Conservation (phyloP, 2,797 vertebrate species). For the Myripristis jacobus region DNA sequence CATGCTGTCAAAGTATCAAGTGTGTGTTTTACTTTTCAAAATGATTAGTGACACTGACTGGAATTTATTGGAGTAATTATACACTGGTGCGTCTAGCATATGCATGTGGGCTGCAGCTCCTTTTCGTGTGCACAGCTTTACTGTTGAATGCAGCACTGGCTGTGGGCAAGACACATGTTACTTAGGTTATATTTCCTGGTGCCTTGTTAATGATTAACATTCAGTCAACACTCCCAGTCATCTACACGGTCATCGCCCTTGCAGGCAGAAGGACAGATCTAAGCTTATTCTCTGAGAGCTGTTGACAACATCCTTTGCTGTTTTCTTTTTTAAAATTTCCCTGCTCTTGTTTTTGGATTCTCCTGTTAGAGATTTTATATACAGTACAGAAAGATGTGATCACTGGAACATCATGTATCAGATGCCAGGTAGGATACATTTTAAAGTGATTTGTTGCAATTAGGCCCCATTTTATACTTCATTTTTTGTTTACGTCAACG, state of each 20-base stretch:
- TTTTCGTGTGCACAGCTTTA: neutral
- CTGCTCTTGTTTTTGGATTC: neutral
- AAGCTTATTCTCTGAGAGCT: constrained; percentile 1
- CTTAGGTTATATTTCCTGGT: constrained; percentile 18
- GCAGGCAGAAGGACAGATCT: constrained; percentile 31
- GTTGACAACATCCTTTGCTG: constrained; percentile 4
- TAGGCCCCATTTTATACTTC: neutral
- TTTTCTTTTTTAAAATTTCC: neutral
- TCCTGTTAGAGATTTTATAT: neutral
- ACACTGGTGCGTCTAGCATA: neutral
- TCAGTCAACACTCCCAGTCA: constrained; percentile 46
- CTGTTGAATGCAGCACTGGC: neutral
- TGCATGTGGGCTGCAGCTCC: neutral
- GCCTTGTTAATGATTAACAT: constrained; percentile 72
- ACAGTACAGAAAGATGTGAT: constrained; percentile 2
- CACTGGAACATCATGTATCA: neutral
- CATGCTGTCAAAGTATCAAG: too few species aligned
- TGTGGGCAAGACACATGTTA: constrained; percentile 11
- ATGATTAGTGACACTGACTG: too few species aligned
- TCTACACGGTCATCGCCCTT: constrained; percentile 61
- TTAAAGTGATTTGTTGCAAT: neutral
- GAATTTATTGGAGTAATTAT: neutral
- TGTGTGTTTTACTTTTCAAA: too few species aligned
- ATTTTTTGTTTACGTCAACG: neutral
- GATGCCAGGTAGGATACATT: constrained; percentile 42